Evolutionary conservation across 2,113 vertebrate species (phyloP), one percentile per base, ranked within the genome.

Genomic region (Callochromis pleurospilus): DNA sequence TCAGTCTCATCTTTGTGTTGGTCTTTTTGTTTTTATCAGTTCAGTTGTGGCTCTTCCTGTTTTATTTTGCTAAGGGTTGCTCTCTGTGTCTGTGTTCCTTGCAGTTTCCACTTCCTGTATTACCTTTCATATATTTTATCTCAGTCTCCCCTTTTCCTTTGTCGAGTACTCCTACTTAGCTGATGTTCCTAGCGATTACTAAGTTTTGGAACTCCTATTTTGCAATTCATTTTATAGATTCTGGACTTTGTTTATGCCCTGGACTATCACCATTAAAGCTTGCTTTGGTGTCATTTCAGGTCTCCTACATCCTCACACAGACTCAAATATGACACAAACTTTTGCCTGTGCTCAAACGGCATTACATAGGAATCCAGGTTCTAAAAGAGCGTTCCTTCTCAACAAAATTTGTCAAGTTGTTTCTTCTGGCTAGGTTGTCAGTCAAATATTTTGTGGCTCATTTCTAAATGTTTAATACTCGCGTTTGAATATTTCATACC

Each of bases 401-500:
- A 26, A 45, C 40, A 47, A 75, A 75, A 75, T 24, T 29, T 1
- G 54, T 10, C n/a, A 40, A 56, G 33, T 85, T 24, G 7, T 14
- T 79, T 80, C 49, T 58, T 83, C 19, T 80, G 24, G 4, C 79
- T 65, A 36, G 62, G 21, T 83, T 19, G 13, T 19, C 17, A 68
- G 24, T 77, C 12, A 54, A 83, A 84, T 68, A 79, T 79, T 84
- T 73, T 33, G 42, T 33, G 53, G 13, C 82, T 82, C 19, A 9
- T 65, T 11, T 54, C 53, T 90, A 51, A 54, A 91, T 49, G 45
- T 81, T 83, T 62, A 84, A 87, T 60, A 45, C 36, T 26, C 4
- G 0, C 1, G 26, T 29, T 12, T 84, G 40, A 86, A 88, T 85
- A 85, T 85, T 85, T 88, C 94, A 82, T 96, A 99, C 99, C 99